Conservation (phyloP, 2,797 vertebrate genomes). For the Alcedo atthis region DNA sequence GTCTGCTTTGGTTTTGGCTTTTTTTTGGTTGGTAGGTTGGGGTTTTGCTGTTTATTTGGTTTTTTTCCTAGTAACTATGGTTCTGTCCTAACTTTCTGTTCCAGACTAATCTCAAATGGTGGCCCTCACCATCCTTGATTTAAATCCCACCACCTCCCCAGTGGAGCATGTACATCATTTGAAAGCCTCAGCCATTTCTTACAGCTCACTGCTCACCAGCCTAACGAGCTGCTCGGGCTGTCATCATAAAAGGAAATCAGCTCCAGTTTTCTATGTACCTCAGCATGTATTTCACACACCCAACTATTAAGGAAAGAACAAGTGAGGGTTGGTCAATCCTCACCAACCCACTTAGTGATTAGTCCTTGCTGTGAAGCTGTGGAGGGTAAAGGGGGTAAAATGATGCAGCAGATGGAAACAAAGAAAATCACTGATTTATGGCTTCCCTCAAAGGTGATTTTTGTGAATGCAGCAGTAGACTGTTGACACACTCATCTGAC, state of each 20-base stretch:
- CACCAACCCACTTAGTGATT: not conserved
- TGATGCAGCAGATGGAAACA: not conserved
- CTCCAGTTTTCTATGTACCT: not conserved
- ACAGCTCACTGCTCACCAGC: not conserved
- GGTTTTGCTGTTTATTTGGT: too few species aligned
- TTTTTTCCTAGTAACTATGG: not conserved
- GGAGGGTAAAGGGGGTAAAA: not conserved
- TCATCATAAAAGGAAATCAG: not conserved
- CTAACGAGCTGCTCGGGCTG: not conserved
- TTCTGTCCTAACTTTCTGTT: not conserved
- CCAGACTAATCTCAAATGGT: not conserved
- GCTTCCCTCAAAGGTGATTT: not conserved
- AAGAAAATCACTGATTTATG: not conserved
- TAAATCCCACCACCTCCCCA: not conserved
- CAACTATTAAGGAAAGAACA: not conserved
- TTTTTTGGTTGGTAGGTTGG: too few species aligned
- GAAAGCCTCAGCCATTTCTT: not conserved
- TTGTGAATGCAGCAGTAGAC: not conserved
- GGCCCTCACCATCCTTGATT: not conserved
- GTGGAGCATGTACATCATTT: rapidly evolving
- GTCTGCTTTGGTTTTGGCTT: too few species aligned
- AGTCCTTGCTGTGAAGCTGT: not conserved
- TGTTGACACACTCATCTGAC: not conserved
- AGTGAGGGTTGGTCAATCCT: rapidly evolving
- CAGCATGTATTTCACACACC: not conserved